These are phyloP conservation scores for Cheilosia impressa DNA, from an alignment of 2,888 invertebrate genomes.

Conservation along the genomic window DNA sequence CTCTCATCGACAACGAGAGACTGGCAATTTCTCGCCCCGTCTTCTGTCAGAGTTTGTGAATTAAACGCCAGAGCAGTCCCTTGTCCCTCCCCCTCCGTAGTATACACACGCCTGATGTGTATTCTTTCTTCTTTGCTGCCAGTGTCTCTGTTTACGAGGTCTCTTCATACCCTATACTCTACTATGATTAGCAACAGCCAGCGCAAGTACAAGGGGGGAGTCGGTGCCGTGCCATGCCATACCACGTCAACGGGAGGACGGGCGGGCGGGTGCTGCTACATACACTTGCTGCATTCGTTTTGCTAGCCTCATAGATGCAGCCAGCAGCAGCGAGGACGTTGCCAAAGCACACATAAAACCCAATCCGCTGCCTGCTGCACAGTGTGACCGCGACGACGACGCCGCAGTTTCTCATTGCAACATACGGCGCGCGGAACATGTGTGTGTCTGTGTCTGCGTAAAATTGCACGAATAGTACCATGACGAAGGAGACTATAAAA, in stretches of 20 bases:
- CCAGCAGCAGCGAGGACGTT: slow-evolving; percentile 13
- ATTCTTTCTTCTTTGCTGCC: slow-evolving; percentile 56
- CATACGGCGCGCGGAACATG: slow-evolving; percentile 34
- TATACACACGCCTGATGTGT: slow-evolving; percentile 27
- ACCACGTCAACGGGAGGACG: slow-evolving; percentile 33
- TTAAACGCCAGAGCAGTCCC: slow-evolving; percentile 57
- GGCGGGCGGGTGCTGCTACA: slow-evolving; percentile 27
- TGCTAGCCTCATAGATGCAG: slow-evolving; percentile 46
- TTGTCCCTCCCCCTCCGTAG: slow-evolving; percentile 24
- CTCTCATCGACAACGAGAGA: slow-evolving; percentile 66
- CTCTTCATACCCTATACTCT: slow-evolving; percentile 52
- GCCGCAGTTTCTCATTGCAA: slow-evolving; percentile 52
- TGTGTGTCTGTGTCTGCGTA: slow-evolving; percentile 44
- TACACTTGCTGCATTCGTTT: slow-evolving; percentile 65
- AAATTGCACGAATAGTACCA: slow-evolving; percentile 57
- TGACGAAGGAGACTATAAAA: slow-evolving; percentile 59
- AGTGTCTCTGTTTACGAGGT: slow-evolving; percentile 61
- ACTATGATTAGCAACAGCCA: slow-evolving; percentile 42
- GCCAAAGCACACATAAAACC: slow-evolving; percentile 56
- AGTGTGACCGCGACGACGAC: slow-evolving; percentile 39
- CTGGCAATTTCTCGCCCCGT: slow-evolving; percentile 63
- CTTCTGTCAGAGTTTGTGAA: slow-evolving; percentile 65
- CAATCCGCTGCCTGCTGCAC: slow-evolving; percentile 52
- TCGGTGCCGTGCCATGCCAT: slow-evolving; percentile 32
- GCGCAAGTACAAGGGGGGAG: slow-evolving; percentile 11